Evolutionary conservation across 2,113 vertebrate genomes (phyloP).

Genomic region (Mormyrus lacerda): DNA sequence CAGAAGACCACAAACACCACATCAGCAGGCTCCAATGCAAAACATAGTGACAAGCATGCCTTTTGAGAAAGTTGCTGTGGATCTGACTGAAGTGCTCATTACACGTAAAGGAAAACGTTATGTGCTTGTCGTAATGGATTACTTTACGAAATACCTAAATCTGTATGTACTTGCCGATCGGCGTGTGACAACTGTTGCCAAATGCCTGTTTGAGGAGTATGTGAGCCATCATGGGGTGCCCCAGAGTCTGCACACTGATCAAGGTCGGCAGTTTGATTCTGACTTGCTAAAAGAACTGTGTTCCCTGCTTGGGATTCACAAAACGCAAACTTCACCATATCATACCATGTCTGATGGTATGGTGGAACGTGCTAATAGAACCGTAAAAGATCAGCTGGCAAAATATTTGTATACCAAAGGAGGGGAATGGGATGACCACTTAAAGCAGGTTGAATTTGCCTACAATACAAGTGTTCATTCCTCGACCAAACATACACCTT

Average conservation of each 20-base stretch:
- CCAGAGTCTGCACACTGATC: background rate
- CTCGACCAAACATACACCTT: no score
- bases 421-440: no score
- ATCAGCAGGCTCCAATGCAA: background rate
- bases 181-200: background rate
- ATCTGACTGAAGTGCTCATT: background rate
- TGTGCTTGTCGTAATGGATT: background rate
- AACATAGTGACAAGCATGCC: background rate
- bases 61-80: background rate
- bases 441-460: no score
- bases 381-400: no score
- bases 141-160: constrained; percentile 5
- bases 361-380: no score
- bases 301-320: background rate
- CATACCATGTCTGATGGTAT: no score
- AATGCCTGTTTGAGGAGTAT: background rate
- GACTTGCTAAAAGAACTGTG: background rate
- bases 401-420: no score
- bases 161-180: background rate
- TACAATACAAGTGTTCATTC: no score
- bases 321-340: background rate
- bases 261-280: background rate
- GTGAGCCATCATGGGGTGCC: background rate
- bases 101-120: background rate
- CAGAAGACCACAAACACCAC: background rate